Base-by-base conservation (phyloP, 2,113 vertebrate genomes). In the Carollia perspicillata region DNA sequence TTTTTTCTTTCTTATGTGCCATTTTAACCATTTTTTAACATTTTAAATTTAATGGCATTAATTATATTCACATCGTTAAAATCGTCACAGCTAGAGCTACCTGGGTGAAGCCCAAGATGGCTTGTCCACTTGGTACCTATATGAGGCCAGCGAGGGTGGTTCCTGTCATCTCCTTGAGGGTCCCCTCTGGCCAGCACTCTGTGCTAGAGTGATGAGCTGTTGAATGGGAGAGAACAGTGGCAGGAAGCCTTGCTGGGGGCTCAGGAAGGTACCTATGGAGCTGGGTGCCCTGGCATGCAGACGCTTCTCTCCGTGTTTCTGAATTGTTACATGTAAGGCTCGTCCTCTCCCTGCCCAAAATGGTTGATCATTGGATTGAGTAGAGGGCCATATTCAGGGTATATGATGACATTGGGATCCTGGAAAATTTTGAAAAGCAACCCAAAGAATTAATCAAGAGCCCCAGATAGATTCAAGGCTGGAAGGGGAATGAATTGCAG, bases 381-480 rank as follows among this genome's bases (percentile, higher is more conserved):
- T 99, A 99, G 96, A 99, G 99, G 89, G 99, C 98, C 94, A 97
- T 99, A 98, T 99, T 98, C 75, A 99, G 99, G 3, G 98, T 99
- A 8, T 99, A 99, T 91, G 99, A 99, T 97, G 99, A 99, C 97
- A 98, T 99, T 5, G 99, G 99, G 13, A 99, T 99, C 87, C 97
- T 99, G 93, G 99, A 99, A 1, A 98, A 98, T 81, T 99, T 99
- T 95, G 98, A 99, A 96, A 98, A 98, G 9, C 99, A 99, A 74
- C 99, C 99, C 0, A 99, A 99, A 98, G 98, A 98, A 78, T 96
- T 99, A 75, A 99, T 99, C 20, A 8, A 20, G 5, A 99, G 98
- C 4, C 99, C 99, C 2, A 77, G 10, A 35, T 99, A 99, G 99
- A 93, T 99, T 96, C 98, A 98, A 58, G 99, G 98, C 72, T 99